phyloP scores from a whole-genome alignment of 2,888 invertebrate genomes.

The Noctua pronuba region DNA sequence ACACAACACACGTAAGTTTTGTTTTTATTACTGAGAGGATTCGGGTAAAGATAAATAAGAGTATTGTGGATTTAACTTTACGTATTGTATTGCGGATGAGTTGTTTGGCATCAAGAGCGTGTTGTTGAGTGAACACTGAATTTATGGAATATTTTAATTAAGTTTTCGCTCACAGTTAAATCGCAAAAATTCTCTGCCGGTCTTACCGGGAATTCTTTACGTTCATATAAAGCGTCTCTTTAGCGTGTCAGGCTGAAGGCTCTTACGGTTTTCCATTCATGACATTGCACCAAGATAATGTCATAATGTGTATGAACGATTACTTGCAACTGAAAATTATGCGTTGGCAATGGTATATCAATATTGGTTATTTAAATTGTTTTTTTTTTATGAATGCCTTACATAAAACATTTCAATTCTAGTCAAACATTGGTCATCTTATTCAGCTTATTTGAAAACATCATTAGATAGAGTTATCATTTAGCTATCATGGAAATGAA shows the following conservation, averaged over 20 bases:
- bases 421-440: neutral
- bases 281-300: neutral
- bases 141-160: conserved; percentile 43
- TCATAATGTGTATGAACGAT: neutral
- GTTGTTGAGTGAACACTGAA: conserved; percentile 39
- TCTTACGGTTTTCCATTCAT: neutral
- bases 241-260: neutral
- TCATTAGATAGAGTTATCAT: neutral
- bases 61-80: conserved; percentile 66
- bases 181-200: conserved; percentile 6
- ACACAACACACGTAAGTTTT: conserved; percentile 57
- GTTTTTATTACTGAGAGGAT: conserved; percentile 62
- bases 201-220: conserved; percentile 1
- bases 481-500: neutral
- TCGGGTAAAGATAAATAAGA: conserved; percentile 61
- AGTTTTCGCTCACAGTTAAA: conserved; percentile 28
- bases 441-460: neutral
- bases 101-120: conserved; percentile 59
- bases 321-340: neutral
- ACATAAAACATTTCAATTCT: neutral
- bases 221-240: neutral
- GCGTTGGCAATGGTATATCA: neutral
- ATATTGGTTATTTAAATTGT: neutral
- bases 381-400: no score
- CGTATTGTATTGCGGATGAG: conserved; percentile 69